Conservation (phyloP, 2,797 vertebrate species). For the Onychomys torridus region DNA sequence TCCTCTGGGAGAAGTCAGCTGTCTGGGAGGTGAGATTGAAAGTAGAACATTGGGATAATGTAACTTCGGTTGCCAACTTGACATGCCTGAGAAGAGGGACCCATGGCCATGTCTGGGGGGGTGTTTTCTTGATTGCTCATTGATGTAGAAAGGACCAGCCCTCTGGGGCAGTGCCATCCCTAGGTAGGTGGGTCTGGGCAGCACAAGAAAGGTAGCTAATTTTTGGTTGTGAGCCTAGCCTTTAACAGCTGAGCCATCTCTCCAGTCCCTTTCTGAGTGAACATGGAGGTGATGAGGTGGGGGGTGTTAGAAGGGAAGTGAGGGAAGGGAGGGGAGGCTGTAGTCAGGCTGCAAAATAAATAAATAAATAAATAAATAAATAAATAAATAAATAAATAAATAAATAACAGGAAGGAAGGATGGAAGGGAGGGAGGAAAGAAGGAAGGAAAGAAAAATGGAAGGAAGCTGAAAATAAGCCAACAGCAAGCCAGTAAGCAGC, state of each 20-base stretch:
- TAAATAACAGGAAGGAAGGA: too few species aligned
- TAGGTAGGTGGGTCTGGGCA: background rate
- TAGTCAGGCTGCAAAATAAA: background rate
- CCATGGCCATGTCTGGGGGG: background rate
- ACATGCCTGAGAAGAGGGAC: background rate
- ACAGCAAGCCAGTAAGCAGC: background rate
- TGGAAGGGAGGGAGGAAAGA: too few species aligned
- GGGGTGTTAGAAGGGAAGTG: background rate
- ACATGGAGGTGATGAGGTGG: background rate
- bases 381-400: too few species aligned
- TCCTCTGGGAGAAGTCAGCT: background rate
- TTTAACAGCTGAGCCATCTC: background rate
- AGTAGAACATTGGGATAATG: background rate
- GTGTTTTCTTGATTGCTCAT: background rate
- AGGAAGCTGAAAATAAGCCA: background rate
- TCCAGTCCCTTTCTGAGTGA: background rate
- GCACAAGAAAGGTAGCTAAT: background rate
- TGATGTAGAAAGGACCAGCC: background rate
- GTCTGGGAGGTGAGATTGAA: rapidly evolving
- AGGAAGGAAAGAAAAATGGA: background rate
- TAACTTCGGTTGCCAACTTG: background rate
- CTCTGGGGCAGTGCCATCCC: too few species aligned
- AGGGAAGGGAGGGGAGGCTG: background rate
- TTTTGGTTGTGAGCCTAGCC: background rate
- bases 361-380: too few species aligned